Base-by-base conservation (phyloP, 2,797 vertebrate genomes). In the Brotula barbata region DNA sequence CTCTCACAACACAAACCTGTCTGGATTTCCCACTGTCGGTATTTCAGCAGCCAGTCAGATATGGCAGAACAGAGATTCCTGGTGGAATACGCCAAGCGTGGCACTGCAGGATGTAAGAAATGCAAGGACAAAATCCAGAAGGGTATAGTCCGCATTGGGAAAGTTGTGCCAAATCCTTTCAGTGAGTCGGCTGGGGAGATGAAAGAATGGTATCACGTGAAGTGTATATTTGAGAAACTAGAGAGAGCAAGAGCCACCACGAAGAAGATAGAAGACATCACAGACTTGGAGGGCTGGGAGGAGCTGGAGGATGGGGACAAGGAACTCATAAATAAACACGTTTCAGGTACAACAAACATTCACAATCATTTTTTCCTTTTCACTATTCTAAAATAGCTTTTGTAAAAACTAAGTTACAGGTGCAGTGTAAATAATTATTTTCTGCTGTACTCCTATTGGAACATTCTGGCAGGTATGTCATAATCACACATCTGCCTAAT, bases 181-280 rank as follows among this genome's bases (percentile, higher is more conserved):
- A 95, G 96, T 0, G 97, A 99, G 83, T 96, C 95, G 0, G 96
- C 94, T 0, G 95, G 96, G 0, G 97, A 99, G 25, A 99, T 99
- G 97, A 99, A 98, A 55, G 97, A 99, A 78, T 99, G 97, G 97
- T 95, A 99, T 77, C 97, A 99, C 0, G 85, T 95, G 5, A 97
- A 95, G 73, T 99, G 97, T 65, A 95, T 99, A 1, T 99, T 99
- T 45, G 97, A 99, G 88, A 99, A 99, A 85, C 89, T 99, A 47
- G 95, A 98, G 40, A 89, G 92, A 20, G 95, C 95, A 0, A 88
- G 97, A 45, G 95, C 95, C 48, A 95, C 95, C 57, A 99, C 97
- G 0, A 98, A 98, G 85, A 98, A 95, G 85, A 99, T 99, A 0
- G 96, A 98, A 50, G 97, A 98, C 73, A 91, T 99, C 75, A 98